Conservation (phyloP, 2,888 invertebrate species). For the Antheraea yamamai region DNA sequence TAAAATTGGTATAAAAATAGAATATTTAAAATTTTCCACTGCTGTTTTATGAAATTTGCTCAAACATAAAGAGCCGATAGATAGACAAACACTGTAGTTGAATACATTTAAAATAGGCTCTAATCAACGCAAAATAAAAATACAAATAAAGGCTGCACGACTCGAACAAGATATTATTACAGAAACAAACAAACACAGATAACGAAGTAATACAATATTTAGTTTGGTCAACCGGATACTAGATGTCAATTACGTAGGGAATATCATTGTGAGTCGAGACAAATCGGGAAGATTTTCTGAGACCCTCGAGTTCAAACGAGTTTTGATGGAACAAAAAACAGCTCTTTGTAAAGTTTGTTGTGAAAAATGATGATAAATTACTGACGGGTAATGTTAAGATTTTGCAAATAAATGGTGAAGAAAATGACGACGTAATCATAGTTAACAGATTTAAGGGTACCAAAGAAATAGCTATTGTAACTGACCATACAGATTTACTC, state of each 20-base stretch:
- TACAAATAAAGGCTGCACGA: slow-evolving; percentile 11
- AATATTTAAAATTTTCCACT: background rate
- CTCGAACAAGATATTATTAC: background rate
- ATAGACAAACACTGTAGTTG: background rate
- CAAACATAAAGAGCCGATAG: background rate
- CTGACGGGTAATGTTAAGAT: background rate
- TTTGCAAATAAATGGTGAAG: background rate
- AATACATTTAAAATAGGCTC: slow-evolving; percentile 2
- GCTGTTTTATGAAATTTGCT: too few relatives aligned
- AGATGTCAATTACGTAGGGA: background rate
- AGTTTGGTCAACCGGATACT: background rate
- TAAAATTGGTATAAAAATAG: background rate
- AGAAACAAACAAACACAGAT: background rate
- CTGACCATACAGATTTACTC: too few relatives aligned
- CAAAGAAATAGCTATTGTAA: too few relatives aligned
- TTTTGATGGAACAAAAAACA: background rate
- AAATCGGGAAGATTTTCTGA: background rate
- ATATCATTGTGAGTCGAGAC: background rate
- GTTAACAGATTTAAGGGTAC: too few relatives aligned
- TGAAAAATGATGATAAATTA: background rate
- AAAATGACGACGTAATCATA: background rate
- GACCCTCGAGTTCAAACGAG: background rate
- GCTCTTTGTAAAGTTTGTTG: background rate
- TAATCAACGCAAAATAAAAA: slow-evolving; percentile 3
- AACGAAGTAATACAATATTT: slow-evolving; percentile 3